Evolutionary conservation across 2,113 vertebrate species (phyloP).

Genomic region (Genyomyrus donnyi): DNA sequence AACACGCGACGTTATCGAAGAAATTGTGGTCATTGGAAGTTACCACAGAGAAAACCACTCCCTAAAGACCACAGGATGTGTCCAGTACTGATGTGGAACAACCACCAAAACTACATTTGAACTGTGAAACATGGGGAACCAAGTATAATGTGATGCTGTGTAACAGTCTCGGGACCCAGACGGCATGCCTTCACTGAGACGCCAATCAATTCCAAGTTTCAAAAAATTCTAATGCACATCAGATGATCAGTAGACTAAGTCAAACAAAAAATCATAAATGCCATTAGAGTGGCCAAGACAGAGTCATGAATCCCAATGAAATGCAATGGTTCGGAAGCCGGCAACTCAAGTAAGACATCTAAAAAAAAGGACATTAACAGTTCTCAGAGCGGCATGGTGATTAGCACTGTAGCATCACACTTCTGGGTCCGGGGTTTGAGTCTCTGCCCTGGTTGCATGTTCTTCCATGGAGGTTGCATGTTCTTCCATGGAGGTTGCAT

Average conservation of each 20-base stretch:
- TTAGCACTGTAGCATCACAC: not conserved
- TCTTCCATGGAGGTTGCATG: too few relatives aligned
- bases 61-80: not conserved
- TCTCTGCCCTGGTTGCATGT: not conserved
- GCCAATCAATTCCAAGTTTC: not conserved
- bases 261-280: not conserved
- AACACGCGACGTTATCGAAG: not conserved
- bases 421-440: not conserved
- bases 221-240: not conserved
- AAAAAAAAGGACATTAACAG: not conserved
- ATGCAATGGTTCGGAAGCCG: not conserved
- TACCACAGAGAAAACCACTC: not conserved
- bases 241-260: not conserved
- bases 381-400: not conserved
- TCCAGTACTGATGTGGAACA: not conserved
- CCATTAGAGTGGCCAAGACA: not conserved
- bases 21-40: not conserved
- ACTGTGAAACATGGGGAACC: not conserved
- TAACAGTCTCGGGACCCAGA: not conserved
- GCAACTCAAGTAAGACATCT: not conserved
- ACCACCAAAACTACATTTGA: not conserved
- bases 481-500: not conserved
- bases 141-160: not conserved
- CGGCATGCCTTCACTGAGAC: not conserved
- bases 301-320: not conserved